Base-by-base conservation (phyloP, 2,797 vertebrate species). In the Macrochelys suwanniensis region DNA sequence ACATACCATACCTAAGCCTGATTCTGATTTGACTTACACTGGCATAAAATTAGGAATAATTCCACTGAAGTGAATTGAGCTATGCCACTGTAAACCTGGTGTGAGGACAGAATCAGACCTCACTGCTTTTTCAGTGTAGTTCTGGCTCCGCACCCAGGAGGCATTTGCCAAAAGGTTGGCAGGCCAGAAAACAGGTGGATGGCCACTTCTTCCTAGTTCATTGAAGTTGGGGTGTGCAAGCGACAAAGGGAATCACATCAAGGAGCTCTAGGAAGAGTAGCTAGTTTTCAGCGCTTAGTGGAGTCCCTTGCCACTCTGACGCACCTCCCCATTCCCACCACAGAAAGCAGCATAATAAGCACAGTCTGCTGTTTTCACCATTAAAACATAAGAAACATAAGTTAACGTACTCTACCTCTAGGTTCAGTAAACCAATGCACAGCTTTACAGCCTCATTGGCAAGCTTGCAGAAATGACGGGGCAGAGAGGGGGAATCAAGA, bases 31-130 rank as follows among this genome's bases (percentile, higher is more conserved):
- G 21, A 74, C 21, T 45, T 37, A 42, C 37, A 21, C 68, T 42
- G 23, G 21, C 37, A 45, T 74, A 74, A 42, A 57, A 74, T 25
- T 25, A 25, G 37, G 37, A 74, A 37, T 45, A 74, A 74, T 78
- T 76, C 13, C 13, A 31, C 3, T 3, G 25, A 5, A 11, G 76
- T 47, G 31, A 31, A 0, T 3, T 3, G 53, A 25, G 1, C 3
- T 84, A 26, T 79, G n/a, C 11, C 33, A 2, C 0, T 6, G 45
- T 21, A 11, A 3, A 57, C 0, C 26, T 12, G 59, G 57, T 2
- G 61, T 45, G 50, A 37, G 68, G 31, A 54, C 47, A 37, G 87
- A 19, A 0, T n/a, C 50, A 16, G 83, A 57, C 50, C 4, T 37
- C 57, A 47, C 45, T 45, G 25, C 53, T 56, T 56, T 56, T 81